A percentile compares a stretch with the other conserved stretches of the same genome.
Conservation (phyloP, 2,113 vertebrate species). For the Lasiurus cinereus region DNA sequence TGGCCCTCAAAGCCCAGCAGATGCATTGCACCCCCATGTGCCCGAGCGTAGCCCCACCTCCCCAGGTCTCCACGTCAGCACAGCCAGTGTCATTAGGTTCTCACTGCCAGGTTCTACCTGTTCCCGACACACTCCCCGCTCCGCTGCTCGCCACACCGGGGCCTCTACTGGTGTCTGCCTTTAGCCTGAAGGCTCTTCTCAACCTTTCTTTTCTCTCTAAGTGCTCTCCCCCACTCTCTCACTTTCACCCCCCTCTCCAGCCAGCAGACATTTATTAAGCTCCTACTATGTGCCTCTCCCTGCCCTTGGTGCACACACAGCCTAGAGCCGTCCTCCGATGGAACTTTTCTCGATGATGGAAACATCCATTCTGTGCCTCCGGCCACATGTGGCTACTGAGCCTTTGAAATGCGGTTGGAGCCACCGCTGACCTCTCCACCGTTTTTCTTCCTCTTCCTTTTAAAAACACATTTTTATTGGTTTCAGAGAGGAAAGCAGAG, state of each 20-base stretch:
- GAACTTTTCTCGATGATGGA: neutral
- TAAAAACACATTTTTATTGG: no score
- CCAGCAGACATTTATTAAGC: neutral
- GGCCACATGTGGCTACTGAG: neutral
- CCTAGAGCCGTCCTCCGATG: neutral
- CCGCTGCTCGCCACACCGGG: neutral
- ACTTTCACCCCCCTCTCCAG: no score
- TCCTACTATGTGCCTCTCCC: neutral
- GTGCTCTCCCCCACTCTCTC: neutral
- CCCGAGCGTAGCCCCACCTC: constrained; percentile 76
- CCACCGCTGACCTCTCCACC: accelerated
- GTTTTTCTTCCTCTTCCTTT: no score
- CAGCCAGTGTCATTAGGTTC: neutral
- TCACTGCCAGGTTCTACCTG: neutral
- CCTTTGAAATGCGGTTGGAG: neutral
- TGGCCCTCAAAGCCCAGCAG: neutral
- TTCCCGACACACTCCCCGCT: neutral
- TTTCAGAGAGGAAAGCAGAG: no score
- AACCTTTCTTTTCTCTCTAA: neutral
- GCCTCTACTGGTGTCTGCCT: neutral
- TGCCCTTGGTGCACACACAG: neutral
- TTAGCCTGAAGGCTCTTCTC: neutral
- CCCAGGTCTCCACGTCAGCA: neutral
- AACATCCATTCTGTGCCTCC: accelerated
- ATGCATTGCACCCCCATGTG: constrained; percentile 37